These are phyloP conservation scores for Periophthalmodon schlosseri DNA, from an alignment of 2,113 vertebrate genomes.

Conservation along the genomic window DNA sequence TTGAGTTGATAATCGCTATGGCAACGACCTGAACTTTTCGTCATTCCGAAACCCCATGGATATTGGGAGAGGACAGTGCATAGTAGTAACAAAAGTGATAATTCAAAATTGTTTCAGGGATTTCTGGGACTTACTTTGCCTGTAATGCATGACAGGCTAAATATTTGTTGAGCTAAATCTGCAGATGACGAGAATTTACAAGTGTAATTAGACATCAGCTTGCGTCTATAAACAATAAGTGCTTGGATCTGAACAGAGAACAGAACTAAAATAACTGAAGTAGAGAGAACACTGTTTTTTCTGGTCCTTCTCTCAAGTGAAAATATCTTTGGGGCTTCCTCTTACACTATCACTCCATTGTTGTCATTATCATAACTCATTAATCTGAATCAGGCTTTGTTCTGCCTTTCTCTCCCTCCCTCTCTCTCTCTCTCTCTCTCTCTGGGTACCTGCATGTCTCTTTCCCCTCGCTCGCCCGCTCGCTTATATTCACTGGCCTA, in stretches of 20 bases:
- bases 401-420: slow-evolving; percentile 1
- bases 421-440: not conserved
- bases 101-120: not conserved
- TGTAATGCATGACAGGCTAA: not conserved
- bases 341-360: slow-evolving; percentile 61
- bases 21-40: too few species aligned
- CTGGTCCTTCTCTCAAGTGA: slow-evolving; percentile 25
- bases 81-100: not conserved
- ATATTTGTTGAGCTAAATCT: slow-evolving; percentile 4
- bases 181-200: not conserved
- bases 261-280: slow-evolving; percentile 30
- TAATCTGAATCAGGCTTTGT: slow-evolving; percentile 65
- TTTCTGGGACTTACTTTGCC: not conserved
- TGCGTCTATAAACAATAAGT: not conserved
- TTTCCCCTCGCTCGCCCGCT: not conserved
- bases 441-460: not conserved
- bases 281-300: slow-evolving; percentile 40
- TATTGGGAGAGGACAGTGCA: not conserved
- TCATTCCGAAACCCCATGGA: too few species aligned
- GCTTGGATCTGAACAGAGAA: not conserved
- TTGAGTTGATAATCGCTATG: too few species aligned
- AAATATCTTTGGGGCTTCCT: slow-evolving; percentile 59
- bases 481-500: slow-evolving; percentile 10
- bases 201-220: not conserved
- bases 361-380: slow-evolving; percentile 70